Conservation (phyloP, 2,113 vertebrate genomes). For the Paracanthobrama guichenoti region DNA sequence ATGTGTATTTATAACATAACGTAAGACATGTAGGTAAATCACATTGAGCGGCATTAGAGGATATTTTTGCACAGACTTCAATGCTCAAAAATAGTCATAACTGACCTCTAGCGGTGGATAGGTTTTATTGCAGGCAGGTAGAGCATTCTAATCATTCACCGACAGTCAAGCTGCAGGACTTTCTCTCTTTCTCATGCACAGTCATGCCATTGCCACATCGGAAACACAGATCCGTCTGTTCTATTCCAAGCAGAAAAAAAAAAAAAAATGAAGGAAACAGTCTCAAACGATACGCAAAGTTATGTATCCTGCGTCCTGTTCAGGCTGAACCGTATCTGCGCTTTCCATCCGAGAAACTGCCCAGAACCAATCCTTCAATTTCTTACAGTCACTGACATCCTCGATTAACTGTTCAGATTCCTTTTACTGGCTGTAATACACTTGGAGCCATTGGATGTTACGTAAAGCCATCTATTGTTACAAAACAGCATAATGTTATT, state of each 20-base stretch:
- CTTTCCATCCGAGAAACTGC: slow-evolving; percentile 27
- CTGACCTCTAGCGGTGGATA: slow-evolving; percentile 72
- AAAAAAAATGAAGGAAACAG: slow-evolving; percentile 75
- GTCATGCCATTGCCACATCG: slow-evolving; percentile 51
- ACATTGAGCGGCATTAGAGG: neutral
- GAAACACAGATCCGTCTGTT: slow-evolving; percentile 49
- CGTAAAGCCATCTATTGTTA: neutral
- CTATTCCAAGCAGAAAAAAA: slow-evolving; percentile 71
- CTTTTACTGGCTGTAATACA: neutral
- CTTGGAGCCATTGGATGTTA: neutral
- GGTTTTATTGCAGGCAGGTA: slow-evolving; percentile 53
- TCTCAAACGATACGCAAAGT: slow-evolving; percentile 79
- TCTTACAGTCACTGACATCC: neutral
- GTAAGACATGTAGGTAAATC: neutral
- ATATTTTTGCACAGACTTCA: slow-evolving; percentile 12
- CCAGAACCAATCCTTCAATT: slow-evolving; percentile 23
- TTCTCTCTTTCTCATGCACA: neutral
- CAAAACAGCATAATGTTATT: neutral
- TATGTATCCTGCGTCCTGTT: slow-evolving; percentile 59
- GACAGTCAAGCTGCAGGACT: neutral
- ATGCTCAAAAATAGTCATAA: slow-evolving; percentile 57
- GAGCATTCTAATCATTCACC: neutral
- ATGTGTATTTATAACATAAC: slow-evolving; percentile 9
- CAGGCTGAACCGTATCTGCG: slow-evolving; percentile 59
- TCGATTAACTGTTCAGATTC: neutral